Evolutionary conservation across 2,888 invertebrate species (phyloP), one percentile per base, ranked within the genome.

Genomic region (Eueremaeus valkanovi): DNA sequence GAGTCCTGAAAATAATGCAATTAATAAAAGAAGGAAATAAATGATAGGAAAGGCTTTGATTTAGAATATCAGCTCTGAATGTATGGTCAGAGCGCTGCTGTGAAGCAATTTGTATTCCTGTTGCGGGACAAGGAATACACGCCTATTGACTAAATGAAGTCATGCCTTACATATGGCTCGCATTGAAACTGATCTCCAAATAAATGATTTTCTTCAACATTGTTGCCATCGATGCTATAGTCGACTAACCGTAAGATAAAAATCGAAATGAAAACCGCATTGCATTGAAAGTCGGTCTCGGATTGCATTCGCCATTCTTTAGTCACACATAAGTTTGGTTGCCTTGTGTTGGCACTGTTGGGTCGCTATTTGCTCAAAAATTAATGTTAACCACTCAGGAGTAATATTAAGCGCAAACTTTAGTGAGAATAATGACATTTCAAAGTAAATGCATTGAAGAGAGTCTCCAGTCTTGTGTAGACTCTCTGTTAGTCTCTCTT

Each of bases 371-470:
- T 61, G 31, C 27, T 61, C 61, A 61, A 61, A 61, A 61, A 61
- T 61, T 61, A 61, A 61, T 61, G 61, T 61, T 24, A 61, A 61
- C 16, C 31, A 61, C 61, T 31, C 29, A 61, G 2, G 16, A 61
- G 61, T 61, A 61, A 61, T 61, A 61, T 61, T 61, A 61, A 61
- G 31, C 31, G 61, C 61, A 61, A 61, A 61, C 61, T 61, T 61
- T 61, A 24, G 61, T 31, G 9, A 61, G 9, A 61, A 61, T 61
- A 27, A 27, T 31, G 29, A 61, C 61, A 61, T 61, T 61, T 61
- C 18, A 55, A 55, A 55, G 1, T 55, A 55, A 33, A n/a, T 31
- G 18, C 18, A 61, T n/a, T n/a, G 29, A 61, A 31, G 18, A 61
- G n/a, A 61, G 61, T 61, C 27, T 21, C 9, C n/a, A 18, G 55